These are phyloP conservation scores for Oophaga sylvatica DNA, from an alignment of 2,797 vertebrate species.

Conservation along the genomic window DNA sequence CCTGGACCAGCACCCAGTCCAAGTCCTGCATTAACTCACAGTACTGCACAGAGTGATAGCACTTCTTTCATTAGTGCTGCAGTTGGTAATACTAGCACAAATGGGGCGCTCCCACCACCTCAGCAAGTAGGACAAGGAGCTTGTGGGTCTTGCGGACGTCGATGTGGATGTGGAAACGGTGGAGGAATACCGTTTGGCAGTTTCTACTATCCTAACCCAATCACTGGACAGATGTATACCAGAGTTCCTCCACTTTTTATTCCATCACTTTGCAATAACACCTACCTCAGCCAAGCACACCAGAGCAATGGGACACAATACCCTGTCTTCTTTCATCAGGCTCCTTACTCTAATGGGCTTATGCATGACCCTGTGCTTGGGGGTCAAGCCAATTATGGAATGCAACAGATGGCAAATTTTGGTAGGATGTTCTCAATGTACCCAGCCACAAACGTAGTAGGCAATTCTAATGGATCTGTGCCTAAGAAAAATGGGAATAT, in stretches of 20 bases:
- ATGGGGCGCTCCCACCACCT: conserved; percentile 71
- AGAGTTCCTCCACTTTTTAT: conserved; percentile 85
- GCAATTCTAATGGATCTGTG: conserved; percentile 76
- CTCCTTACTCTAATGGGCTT: conserved; percentile 80
- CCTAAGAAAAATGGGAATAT: conserved; percentile 90
- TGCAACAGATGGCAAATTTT: conserved; percentile 89
- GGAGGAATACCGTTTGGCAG: conserved; percentile 78
- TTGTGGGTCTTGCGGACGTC: conserved; percentile 83
- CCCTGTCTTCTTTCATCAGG: conserved; percentile 84
- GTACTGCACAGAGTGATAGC: conserved; percentile 86
- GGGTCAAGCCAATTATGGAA: conserved; percentile 84
- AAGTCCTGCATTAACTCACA: conserved; percentile 86
- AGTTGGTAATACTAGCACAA: conserved; percentile 74
- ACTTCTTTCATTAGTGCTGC: conserved; percentile 85
- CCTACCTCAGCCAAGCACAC: conserved; percentile 88
- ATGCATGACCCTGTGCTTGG: conserved; percentile 90
- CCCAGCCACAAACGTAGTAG: conserved; percentile 81
- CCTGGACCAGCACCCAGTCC: conserved; percentile 87
- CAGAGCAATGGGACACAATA: conserved; percentile 86
- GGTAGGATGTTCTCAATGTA: conserved; percentile 84
- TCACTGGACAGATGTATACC: conserved; percentile 85
- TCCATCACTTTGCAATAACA: conserved; percentile 86
- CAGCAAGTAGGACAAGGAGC: conserved; percentile 77
- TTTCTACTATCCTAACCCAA: conserved; percentile 84
- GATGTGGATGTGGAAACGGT: conserved; percentile 77